Evolutionary conservation across 1,140 invertebrate genomes (phyloP), one percentile per base, ranked within the genome.

Genomic region (Trachymyrmex cornetzi): DNA sequence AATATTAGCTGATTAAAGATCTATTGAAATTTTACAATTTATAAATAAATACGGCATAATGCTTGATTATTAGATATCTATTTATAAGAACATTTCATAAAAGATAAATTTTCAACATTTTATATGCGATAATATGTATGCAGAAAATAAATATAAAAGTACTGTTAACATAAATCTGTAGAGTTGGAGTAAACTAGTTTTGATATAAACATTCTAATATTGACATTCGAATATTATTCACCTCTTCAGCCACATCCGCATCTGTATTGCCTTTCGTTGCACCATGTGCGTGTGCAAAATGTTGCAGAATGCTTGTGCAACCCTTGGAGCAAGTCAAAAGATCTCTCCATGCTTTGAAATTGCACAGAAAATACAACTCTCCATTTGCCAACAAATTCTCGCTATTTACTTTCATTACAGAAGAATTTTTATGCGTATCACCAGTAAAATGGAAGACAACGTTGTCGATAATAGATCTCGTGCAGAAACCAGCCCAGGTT

Each of bases 331-430:
- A 90, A 11, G 59, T 1, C 12, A 87, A 59, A 2, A 71, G 94
- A 86, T 92, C 93, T 88, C 92, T 94, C 96, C 96, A 96, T 27
- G 94, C 94, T 91, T 95, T 93, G n/a, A 95, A 85, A 59, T 93
- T 95, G 63, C 92, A 93, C 74, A 94, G 93, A 91, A 96, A 96
- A 93, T 95, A 95, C 12, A 96, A 93, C 55, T 96, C 96, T 50
- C 96, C 96, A 82, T 94, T 93, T 53, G 67, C 89, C 34, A 88
- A 75, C 19, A 96, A 91, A 87, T 96, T 94, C 61, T 95, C 94
- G 9, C 89, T 92, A 86, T 96, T 96, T 89, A 95, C 92, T 93
- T 96, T 96, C 14, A 96, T 93, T n/a, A 92, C 12, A 30, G 89
- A 87, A 22, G 74, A 50, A 55, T 87, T 89, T 88, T 86, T 77